Base-by-base conservation (phyloP, 2,113 vertebrate genomes). In the Larimichthys crocea region DNA sequence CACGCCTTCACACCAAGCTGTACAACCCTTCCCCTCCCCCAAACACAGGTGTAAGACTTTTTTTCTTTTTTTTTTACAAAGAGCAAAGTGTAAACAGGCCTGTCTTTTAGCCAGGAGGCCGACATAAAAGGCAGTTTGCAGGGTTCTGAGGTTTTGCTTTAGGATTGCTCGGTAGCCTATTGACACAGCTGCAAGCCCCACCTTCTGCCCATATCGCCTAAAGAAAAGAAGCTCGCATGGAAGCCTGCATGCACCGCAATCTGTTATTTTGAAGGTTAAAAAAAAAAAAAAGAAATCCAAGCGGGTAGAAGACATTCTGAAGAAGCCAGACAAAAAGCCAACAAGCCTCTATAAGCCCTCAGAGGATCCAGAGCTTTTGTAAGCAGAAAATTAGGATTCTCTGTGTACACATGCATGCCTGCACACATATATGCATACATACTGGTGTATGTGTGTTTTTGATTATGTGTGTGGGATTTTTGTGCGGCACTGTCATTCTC, bases 121-220 rank as follows among this genome's bases (percentile, higher is more conserved):
- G 19, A 92, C 89, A 92, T 91, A 83, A 93, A 94, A 93, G 92
- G 60, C 70, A 42, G 40, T 83, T 79, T 75, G 83, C 76, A 84
- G 55, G 53, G 67, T 91, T 91, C 86, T 85, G 74, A 83, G 76
- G 77, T 84, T 78, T 84, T 78, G 83, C 91, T 89, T 93, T 90
- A 81, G 92, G 83, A 86, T 84, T 77, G 80, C 83, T 79, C 11
- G 55, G 82, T 93, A 77, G 87, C 86, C 84, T 95, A 93, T 95
- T 95, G 94, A 94, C 93, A 94, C 94, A 95, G 94, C 94, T 95
- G 94, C 91, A 70, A 79, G 90, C 92, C 91, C 90, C 87, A 93
- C 93, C 93, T 85, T 92, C 85, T 68, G 84, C 84, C 85, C 82
- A 83, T 88, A 87, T 87, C 1, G 70, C 84, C 84, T 49, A 63